Base-by-base conservation (phyloP, 37 sponge, comb jelly and placozoan genomes). In the Spongia lamella region DNA sequence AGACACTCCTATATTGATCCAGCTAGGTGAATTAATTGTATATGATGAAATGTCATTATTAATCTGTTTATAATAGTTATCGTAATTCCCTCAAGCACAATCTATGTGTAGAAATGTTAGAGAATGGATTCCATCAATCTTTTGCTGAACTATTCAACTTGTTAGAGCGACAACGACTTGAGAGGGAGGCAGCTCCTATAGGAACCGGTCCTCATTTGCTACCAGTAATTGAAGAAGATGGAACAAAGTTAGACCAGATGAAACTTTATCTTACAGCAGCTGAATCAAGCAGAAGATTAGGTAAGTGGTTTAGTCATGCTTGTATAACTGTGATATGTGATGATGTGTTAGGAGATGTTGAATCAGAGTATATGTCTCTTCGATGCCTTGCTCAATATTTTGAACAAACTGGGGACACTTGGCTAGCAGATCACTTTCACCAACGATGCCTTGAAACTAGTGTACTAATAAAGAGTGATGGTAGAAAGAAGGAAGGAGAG, bases 391-490 rank as follows among this genome's bases (percentile, higher is more conserved):
- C 94, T 19, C 82, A 78, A 65, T 79, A 86, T 69, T 93, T 93
- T 79, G 90, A 89, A 34, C 66, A 78, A 6, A 84, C 66, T 33
- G 79, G 83, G 34, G 88, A 87, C 77, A 77, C 55, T 25, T 93
- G 94, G 94, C 80, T 93, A 24, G 63, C 90, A 1, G 90, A 85
- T 63, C 94, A 93, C 73, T 93, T 93, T 73, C 80, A 93, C 58
- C 26, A 77, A 25, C 79, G 86, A 36, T 88, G 93, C 40, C 75
- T 92, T 29, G 89, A 92, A 60, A 88, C 85, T 16, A 79, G 79
- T 36, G 11, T 76, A 14, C 16, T 59, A 66, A 84, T 93, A 17
- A 63, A 74, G 35, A 76, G 78, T 51, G 94, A 93, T 60, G 56
- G 55, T 38, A 47, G 83, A 22, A 34, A 60, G 27, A 89, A 81